phyloP scores from a whole-genome alignment of 2,888 invertebrate species.

The Ophonus ardosiacus region DNA sequence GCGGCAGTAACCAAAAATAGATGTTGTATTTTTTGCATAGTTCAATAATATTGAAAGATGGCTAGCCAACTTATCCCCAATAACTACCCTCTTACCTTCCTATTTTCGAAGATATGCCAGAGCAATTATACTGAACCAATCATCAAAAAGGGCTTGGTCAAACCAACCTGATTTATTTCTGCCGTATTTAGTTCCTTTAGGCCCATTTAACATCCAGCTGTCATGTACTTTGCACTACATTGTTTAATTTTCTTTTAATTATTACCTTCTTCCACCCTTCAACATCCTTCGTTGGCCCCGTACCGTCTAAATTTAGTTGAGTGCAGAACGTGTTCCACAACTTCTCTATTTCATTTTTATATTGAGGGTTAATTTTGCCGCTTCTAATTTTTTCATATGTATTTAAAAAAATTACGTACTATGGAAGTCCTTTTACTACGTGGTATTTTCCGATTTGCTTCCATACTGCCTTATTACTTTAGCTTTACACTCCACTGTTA shows the following conservation, averaged over 20 bases:
- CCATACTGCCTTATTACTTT: too few species aligned
- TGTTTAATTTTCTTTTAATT: not conserved
- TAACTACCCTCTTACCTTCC: not conserved
- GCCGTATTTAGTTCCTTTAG: slow-evolving; percentile 69
- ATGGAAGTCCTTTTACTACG: too few species aligned
- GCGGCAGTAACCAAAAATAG: not conserved
- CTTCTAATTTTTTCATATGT: too few species aligned
- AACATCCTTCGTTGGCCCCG: not conserved
- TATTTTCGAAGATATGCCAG: slow-evolving; percentile 67
- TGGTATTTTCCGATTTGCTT: too few species aligned
- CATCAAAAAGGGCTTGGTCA: slow-evolving; percentile 65
- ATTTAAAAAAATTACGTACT: too few species aligned
- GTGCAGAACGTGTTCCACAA: not conserved
- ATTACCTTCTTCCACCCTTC: not conserved
- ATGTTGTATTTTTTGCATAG: not conserved
- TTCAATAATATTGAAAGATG: not conserved
- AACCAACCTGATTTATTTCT: slow-evolving; percentile 68
- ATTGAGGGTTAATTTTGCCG: not conserved
- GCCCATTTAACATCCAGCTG: slow-evolving; percentile 69
- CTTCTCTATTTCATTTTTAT: not conserved
- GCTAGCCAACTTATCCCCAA: not conserved
- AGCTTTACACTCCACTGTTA: too few species aligned
- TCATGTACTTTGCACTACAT: slow-evolving; percentile 66
- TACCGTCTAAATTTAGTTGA: not conserved
- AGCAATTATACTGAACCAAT: slow-evolving; percentile 66